Percentiles rank a stretch among this genome's conserved stretches.
Evolutionary conservation across 2,113 vertebrate species (phyloP).

Genomic region (Paramisgurnus dabryanus): DNA sequence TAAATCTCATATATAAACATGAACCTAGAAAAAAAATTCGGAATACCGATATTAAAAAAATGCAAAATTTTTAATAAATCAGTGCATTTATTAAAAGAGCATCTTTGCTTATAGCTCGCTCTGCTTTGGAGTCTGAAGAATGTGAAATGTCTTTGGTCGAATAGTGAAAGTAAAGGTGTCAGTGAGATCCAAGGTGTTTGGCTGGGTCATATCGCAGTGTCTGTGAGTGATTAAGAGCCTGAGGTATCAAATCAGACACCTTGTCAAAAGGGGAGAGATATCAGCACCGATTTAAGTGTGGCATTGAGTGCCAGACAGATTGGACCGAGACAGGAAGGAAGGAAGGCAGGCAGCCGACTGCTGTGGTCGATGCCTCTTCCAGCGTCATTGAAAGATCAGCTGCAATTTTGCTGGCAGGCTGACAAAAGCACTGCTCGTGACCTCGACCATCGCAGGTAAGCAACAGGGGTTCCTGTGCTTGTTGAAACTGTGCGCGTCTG

Average conservation of each 20-base stretch:
- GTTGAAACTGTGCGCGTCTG: not conserved
- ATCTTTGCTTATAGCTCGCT: no score
- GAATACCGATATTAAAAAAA: no score
- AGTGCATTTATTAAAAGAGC: no score
- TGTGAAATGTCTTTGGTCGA: no score
- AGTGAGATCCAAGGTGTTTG: not conserved
- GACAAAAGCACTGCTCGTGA: conserved; percentile 10
- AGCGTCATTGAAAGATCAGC: not conserved
- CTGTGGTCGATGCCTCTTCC: not conserved
- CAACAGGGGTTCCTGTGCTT: conserved; percentile 1
- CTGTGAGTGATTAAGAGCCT: conserved; percentile 10
- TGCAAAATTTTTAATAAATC: no score
- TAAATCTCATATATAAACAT: no score
- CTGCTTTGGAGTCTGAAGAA: no score
- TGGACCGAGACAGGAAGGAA: conserved; percentile 35
- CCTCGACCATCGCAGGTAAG: conserved; percentile 13
- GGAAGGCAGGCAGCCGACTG: not conserved
- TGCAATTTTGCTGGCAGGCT: not conserved
- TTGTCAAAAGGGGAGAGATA: conserved; percentile 16
- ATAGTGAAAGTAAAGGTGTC: no score
- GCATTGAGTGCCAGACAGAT: conserved; percentile 10
- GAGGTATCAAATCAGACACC: conserved; percentile 22
- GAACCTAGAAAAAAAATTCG: no score
- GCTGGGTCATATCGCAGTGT: not conserved
- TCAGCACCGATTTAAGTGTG: conserved; percentile 15